Conservation (phyloP, 35 echinoderm and acorn worm species). For the Anneissia japonica region DNA sequence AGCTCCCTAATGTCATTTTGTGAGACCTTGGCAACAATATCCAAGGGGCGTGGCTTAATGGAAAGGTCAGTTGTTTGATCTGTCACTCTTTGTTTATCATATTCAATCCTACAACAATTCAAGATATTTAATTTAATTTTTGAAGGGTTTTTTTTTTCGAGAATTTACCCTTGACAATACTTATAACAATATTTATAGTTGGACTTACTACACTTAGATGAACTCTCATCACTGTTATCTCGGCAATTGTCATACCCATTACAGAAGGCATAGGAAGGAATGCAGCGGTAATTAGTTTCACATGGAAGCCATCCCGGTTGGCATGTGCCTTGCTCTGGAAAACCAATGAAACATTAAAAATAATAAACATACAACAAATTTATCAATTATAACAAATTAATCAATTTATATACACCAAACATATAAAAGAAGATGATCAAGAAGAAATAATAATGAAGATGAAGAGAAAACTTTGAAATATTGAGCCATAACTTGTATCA, state of each 20-base stretch:
- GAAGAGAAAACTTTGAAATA: too few species aligned
- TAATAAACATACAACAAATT: too few species aligned
- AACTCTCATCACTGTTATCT: slow-evolving; percentile 69
- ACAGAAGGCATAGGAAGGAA: slow-evolving; percentile 59
- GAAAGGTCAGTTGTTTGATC: too few species aligned
- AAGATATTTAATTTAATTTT: neutral
- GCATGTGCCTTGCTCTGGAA: slow-evolving; percentile 50
- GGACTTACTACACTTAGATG: slow-evolving; percentile 55
- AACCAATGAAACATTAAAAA: neutral
- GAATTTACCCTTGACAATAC: neutral
- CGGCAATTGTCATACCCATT: slow-evolving; percentile 63
- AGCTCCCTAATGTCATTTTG: too few species aligned
- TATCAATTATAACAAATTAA: too few species aligned
- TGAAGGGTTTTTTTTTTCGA: neutral
- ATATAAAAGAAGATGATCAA: too few species aligned
- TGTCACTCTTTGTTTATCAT: neutral
- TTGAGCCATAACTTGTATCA: too few species aligned
- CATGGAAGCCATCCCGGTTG: slow-evolving; percentile 45
- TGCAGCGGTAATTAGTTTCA: slow-evolving; percentile 59
- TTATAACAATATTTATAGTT: neutral
- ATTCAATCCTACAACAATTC: neutral
- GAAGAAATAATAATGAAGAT: too few species aligned
- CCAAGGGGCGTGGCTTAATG: too few species aligned
- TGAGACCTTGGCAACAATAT: too few species aligned
- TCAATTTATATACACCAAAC: too few species aligned